These are phyloP conservation scores for Acleris sparsana DNA, from an alignment of 2,888 invertebrate genomes.

Conservation along the genomic window DNA sequence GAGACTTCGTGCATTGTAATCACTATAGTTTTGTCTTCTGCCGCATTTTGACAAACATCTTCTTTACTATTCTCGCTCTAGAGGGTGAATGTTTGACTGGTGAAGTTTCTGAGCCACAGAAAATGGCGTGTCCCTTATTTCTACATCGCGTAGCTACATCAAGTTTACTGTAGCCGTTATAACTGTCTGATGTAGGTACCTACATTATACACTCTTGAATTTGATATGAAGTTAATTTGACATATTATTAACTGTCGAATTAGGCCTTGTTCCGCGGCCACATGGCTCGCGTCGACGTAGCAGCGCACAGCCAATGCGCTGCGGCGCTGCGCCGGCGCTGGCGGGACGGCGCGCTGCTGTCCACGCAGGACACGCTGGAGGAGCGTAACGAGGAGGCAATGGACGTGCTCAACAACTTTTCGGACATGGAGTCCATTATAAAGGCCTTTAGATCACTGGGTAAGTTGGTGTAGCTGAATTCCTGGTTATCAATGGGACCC, in stretches of 20 bases:
- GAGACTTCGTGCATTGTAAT: too few relatives aligned
- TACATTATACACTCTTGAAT: too few relatives aligned
- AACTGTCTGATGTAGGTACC: too few relatives aligned
- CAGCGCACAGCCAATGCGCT: constrained; percentile 51
- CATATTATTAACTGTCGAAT: constrained; percentile 19
- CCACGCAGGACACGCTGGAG: constrained; percentile 64
- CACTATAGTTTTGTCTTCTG: too few relatives aligned
- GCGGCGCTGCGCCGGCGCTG: constrained; percentile 64
- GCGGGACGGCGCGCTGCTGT: constrained; percentile 66
- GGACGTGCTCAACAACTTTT: constrained; percentile 62
- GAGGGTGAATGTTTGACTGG: too few relatives aligned
- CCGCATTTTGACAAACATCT: too few relatives aligned
- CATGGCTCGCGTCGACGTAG: constrained; percentile 52
- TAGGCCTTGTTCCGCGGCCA: constrained; percentile 83
- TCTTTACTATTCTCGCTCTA: too few relatives aligned
- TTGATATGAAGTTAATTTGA: too few relatives aligned
- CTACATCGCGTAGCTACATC: too few relatives aligned
- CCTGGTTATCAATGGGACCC: background rate
- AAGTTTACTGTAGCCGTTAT: too few relatives aligned
- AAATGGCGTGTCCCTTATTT: too few relatives aligned
- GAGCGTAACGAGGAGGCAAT: constrained; percentile 74
- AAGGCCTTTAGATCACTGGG: constrained; percentile 72
- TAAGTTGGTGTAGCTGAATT: constrained; percentile 44
- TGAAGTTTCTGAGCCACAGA: too few relatives aligned
- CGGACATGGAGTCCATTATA: constrained; percentile 67